phyloP scores from a whole-genome alignment of 2,888 invertebrate species.

The Dexiosoma caninum region DNA sequence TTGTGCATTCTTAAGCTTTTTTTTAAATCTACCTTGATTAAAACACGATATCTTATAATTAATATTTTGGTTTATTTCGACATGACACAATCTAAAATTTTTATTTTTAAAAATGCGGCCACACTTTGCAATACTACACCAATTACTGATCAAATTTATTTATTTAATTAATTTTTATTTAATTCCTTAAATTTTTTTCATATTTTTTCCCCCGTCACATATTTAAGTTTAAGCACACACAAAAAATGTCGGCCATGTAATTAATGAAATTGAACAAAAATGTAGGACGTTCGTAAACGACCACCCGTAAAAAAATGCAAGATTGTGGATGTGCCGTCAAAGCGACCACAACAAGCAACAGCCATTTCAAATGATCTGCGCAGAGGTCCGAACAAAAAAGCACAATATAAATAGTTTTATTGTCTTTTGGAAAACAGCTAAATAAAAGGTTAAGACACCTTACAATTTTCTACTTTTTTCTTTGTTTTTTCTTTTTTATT shows the following conservation, averaged over 20 bases:
- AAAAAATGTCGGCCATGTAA: constrained; percentile 54
- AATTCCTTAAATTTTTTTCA: neutral
- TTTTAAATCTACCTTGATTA: too few relatives aligned
- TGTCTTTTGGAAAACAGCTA: constrained; percentile 35
- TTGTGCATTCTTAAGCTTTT: too few relatives aligned
- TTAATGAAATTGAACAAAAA: constrained; percentile 55
- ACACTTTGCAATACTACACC: neutral
- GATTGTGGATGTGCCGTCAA: constrained; percentile 52
- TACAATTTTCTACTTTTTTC: constrained; percentile 32
- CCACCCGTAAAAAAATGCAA: constrained; percentile 55
- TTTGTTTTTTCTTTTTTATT: neutral
- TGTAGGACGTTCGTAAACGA: constrained; percentile 51
- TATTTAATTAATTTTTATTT: too few relatives aligned
- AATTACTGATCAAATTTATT: neutral
- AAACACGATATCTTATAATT: too few relatives aligned
- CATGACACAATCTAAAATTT: neutral
- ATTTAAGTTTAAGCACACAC: constrained; percentile 17
- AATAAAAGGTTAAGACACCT: constrained; percentile 50
- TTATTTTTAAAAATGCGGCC: neutral
- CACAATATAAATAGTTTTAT: constrained; percentile 18
- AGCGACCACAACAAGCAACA: constrained; percentile 36
- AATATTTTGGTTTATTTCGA: too few relatives aligned
- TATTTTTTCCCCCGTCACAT: constrained; percentile 22
- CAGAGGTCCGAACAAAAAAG: neutral
- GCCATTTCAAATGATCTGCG: constrained; percentile 39